phyloP scores from a whole-genome alignment of 2,888 invertebrate genomes.

The Perizoma affinitatum region DNA sequence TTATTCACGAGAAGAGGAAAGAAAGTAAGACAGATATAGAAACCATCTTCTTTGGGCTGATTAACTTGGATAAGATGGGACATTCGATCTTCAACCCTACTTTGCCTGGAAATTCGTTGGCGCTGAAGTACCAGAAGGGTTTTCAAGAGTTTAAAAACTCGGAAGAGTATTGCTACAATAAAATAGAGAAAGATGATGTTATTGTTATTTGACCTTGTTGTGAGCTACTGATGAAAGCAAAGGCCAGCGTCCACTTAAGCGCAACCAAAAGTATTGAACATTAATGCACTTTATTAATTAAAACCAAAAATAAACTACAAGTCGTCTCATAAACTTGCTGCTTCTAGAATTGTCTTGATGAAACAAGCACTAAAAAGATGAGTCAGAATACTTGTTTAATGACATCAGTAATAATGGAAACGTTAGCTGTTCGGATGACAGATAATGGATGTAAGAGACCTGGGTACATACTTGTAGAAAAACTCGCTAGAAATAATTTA shows the following conservation, averaged over 20 bases:
- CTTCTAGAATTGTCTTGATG: no score
- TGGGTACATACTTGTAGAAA: no score
- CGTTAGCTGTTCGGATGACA: no score
- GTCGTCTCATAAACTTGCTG: no score
- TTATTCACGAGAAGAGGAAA: conserved; percentile 52
- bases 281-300: no score
- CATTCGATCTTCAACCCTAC: conserved; percentile 62
- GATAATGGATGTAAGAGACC: no score
- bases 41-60: conserved; percentile 68
- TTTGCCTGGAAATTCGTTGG: conserved; percentile 64
- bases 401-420: no score
- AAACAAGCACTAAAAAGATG: no score
- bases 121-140: conserved; percentile 74
- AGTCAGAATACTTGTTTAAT: no score
- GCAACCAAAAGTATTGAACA: background rate
- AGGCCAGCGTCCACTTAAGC: conserved; percentile 9
- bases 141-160: conserved; percentile 52
- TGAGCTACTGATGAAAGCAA: conserved; percentile 9
- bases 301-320: no score
- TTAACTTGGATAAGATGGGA: conserved; percentile 61
- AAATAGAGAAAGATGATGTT: conserved; percentile 54
- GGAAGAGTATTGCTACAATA: conserved; percentile 52
- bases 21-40: conserved; percentile 45
- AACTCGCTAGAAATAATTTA: no score
- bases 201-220: conserved; percentile 52